Evolutionary conservation across 2,113 vertebrate species (phyloP).

Genomic region (Hoplias malabaricus): DNA sequence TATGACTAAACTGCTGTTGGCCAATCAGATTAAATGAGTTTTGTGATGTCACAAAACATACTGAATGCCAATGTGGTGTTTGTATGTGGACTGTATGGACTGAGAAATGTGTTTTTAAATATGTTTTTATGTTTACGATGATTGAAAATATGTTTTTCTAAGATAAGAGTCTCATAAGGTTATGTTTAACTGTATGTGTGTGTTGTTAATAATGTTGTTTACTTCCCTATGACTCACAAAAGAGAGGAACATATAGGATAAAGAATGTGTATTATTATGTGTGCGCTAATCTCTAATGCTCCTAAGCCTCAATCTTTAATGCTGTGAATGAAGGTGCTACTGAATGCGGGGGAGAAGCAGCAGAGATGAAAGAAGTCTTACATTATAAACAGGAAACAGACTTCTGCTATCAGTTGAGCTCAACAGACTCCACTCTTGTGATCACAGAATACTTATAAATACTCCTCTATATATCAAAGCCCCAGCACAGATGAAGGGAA

Average conservation of each 20-base stretch:
- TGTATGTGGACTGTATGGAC: too few relatives aligned
- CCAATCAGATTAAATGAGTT: too few relatives aligned
- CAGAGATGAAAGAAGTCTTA: conserved; percentile 10
- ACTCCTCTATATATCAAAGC: not conserved
- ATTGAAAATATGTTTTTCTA: too few relatives aligned
- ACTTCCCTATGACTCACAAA: not conserved
- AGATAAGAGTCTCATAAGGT: not conserved
- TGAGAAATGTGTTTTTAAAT: too few relatives aligned
- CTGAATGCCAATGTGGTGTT: too few relatives aligned
- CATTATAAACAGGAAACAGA: conserved; percentile 4
- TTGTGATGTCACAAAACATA: too few relatives aligned
- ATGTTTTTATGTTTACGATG: too few relatives aligned
- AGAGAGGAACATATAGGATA: not conserved
- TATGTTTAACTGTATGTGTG: not conserved
- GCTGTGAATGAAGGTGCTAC: not conserved
- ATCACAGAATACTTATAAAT: not conserved
- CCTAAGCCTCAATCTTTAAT: not conserved
- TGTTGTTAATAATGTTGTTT: not conserved
- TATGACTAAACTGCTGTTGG: too few relatives aligned
- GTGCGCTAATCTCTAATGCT: not conserved
- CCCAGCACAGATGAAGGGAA: not conserved
- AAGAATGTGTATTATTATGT: not conserved
- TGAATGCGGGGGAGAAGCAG: not conserved
- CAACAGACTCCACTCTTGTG: not conserved
- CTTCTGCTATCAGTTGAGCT: not conserved